Percentiles rank a stretch among this genome's conserved stretches.
phyloP scores from a whole-genome alignment of 2,113 vertebrate species.

The Indicator indicator region DNA sequence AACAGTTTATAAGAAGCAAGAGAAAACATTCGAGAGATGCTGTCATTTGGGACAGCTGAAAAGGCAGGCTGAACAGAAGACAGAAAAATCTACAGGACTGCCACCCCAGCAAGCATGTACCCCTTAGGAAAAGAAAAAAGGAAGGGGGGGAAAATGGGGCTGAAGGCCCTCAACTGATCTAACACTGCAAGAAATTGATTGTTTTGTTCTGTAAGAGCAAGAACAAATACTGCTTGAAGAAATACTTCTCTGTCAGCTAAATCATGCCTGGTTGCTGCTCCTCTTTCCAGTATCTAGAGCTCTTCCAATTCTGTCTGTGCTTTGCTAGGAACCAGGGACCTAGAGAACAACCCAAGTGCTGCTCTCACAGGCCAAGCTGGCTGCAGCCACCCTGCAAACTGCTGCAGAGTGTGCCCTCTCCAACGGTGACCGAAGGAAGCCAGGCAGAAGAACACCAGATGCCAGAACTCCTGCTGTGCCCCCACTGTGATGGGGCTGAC shows the following conservation, averaged over 20 bases:
- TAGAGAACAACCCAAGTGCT: accelerated
- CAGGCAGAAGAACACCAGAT: background rate
- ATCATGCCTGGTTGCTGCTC: background rate
- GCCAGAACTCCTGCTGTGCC: background rate
- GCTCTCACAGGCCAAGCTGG: too few relatives aligned
- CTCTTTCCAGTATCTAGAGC: background rate
- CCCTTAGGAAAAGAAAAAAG: background rate
- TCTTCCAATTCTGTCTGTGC: background rate
- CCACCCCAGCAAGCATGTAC: too few relatives aligned
- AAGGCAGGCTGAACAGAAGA: background rate
- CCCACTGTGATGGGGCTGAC: accelerated
- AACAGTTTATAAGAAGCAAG: background rate
- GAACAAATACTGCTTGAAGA: background rate
- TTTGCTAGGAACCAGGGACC: background rate
- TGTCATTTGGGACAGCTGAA: background rate
- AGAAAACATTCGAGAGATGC: background rate
- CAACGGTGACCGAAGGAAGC: accelerated
- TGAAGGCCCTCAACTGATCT: background rate
- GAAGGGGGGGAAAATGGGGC: background rate
- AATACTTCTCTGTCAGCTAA: background rate
- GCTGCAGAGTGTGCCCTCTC: background rate
- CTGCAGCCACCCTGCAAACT: background rate
- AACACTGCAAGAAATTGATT: background rate
- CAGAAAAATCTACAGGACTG: background rate
- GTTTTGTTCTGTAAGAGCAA: background rate